Percentiles rank a stretch among this genome's conserved stretches.
Evolutionary conservation across 2,888 invertebrate genomes (phyloP).

Genomic region (Yponomeuta sedellus): DNA sequence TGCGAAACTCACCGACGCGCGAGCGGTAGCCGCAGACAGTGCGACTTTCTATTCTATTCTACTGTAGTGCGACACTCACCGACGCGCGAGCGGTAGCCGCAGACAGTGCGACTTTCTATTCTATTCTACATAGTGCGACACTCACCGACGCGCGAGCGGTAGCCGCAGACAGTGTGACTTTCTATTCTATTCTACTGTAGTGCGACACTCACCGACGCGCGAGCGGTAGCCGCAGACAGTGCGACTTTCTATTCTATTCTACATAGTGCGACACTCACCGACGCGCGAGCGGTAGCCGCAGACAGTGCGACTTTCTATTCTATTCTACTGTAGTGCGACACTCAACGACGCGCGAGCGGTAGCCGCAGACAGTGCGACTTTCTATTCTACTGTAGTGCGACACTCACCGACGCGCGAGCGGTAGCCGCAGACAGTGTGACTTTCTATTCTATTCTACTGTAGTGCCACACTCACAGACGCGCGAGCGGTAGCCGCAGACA

Average conservation of each 20-base stretch:
- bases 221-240: too few species aligned
- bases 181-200: too few species aligned
- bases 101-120: too few species aligned
- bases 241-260: conserved; percentile 14
- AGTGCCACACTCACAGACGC: conserved; percentile 24
- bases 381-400: too few species aligned
- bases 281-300: conserved; percentile 62
- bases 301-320: conserved; percentile 53
- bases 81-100: conserved; percentile 46
- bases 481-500: conserved; percentile 72
- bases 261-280: conserved; percentile 22
- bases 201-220: too few species aligned
- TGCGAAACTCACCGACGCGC: too few species aligned
- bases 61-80: conserved; percentile 22
- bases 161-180: too few species aligned
- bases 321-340: conserved; percentile 27
- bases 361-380: too few species aligned
- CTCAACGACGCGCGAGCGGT: too few species aligned
- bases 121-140: conserved; percentile 31
- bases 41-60: conserved; percentile 14
- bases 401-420: conserved; percentile 26
- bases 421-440: conserved; percentile 77
- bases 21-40: too few species aligned
- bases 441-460: conserved; percentile 10
- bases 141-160: too few species aligned